Percentiles rank a stretch among this genome's conserved stretches.
Evolutionary conservation across 1,140 invertebrate genomes (phyloP).

Genomic region (Stegodyphus dumicola): DNA sequence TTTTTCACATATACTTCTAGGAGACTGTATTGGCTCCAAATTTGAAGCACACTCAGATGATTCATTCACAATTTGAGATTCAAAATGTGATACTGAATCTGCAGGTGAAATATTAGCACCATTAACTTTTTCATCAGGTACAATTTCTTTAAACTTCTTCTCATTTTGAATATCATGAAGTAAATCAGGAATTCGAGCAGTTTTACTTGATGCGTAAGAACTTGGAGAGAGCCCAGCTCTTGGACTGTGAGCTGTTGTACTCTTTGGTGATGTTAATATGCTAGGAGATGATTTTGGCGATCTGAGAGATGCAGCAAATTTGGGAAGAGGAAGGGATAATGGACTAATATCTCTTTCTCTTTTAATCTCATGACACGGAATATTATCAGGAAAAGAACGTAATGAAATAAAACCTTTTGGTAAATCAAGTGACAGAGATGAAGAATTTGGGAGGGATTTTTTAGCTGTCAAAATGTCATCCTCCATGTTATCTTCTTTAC

Average conservation of each 20-base stretch:
- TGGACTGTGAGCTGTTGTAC: slow-evolving; percentile 52
- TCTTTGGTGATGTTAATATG: slow-evolving; percentile 63
- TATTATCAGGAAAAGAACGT: slow-evolving; percentile 29
- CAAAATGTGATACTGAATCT: slow-evolving; percentile 22
- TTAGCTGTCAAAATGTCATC: slow-evolving; percentile 24
- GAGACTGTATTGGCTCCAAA: slow-evolving; percentile 48
- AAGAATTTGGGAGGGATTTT: slow-evolving; percentile 26
- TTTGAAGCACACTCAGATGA: slow-evolving; percentile 16
- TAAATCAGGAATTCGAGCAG: slow-evolving; percentile 19
- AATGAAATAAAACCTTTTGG: slow-evolving; percentile 13
- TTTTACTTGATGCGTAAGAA: slow-evolving; percentile 53
- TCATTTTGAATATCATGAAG: slow-evolving; percentile 39
- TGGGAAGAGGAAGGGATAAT: slow-evolving; percentile 82
- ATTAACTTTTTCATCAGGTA: slow-evolving; percentile 37
- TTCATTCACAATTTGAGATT: slow-evolving; percentile 27
- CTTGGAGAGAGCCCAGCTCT: slow-evolving; percentile 53
- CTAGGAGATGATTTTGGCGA: slow-evolving; percentile 63
- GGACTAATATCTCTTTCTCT: slow-evolving; percentile 68
- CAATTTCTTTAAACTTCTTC: slow-evolving; percentile 37
- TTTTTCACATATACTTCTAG: slow-evolving; percentile 39
- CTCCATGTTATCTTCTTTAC: slow-evolving; percentile 25
- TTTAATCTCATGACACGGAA: slow-evolving; percentile 41
- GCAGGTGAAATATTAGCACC: slow-evolving; percentile 29
- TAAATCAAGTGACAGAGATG: background rate
- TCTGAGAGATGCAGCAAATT: slow-evolving; percentile 78